Evolutionary conservation across 2,888 invertebrate genomes (phyloP), one percentile per base, ranked within the genome.

Genomic region (Notodonta ziczac): DNA sequence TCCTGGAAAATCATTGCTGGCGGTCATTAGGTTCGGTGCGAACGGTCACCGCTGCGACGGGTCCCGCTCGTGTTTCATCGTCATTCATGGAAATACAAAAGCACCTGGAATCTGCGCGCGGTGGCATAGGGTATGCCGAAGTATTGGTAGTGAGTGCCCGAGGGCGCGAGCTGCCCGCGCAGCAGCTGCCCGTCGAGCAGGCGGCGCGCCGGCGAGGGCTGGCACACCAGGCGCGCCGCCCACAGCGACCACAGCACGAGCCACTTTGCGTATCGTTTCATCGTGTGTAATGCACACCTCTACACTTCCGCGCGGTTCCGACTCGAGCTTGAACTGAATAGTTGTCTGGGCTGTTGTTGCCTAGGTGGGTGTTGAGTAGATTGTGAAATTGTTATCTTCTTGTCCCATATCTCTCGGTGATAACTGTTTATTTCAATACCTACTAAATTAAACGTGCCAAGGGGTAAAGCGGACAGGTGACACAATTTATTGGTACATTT

Each of bases 91-190:
- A 8, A n/a, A 13, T 32, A 24, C 8, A 50, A 24, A 53, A 16
- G 35, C 35, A 72, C 73, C 73, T 73, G 56, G 9, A 73, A 73
- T 58, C 67, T 61, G 52, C 61, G 52, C 12, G 69, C 68, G 4
- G 74, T 74, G 0, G 79, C 79, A 51, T 80, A 81, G 2, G 81
- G 80, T 7, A 81, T 73, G 6, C 70, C 73, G 44, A 69, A 52
- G 58, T 76, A 81, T n/a, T 70, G 70, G 12, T 60, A 56, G 56
- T 73, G 63, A 13, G 71, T 56, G 54, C 73, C 73, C 55, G 74
- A 76, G 14, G 58, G 57, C 3, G 78, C 63, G 16, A 70, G 35
- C 35, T 57, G 61, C 2, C 79, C 80, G 8, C 74, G 71, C 40
- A 77, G 56, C 52, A 60, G 56, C 46, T 51, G 58, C 14, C 77